A percentile compares a stretch with the other conserved stretches of the same genome.
Conservation (phyloP, 2,888 invertebrate genomes). For the Trichogramma dendrolimi region DNA sequence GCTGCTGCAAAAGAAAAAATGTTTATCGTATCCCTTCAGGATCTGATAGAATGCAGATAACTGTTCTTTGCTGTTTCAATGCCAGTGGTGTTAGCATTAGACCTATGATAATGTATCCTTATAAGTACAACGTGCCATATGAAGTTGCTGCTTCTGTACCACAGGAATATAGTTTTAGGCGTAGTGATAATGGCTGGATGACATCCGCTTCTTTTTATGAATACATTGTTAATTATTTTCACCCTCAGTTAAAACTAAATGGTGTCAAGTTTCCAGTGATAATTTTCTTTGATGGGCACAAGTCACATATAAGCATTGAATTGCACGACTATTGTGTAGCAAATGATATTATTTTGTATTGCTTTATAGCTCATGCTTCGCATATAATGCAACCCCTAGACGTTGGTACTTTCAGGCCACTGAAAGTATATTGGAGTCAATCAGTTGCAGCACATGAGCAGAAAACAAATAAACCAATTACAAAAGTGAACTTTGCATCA, state of each 20-base stretch:
- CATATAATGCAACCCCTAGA: background rate
- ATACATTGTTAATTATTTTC: background rate
- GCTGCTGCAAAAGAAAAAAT: background rate
- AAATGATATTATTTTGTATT: background rate
- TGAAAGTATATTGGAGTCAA: background rate
- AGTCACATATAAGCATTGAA: too few relatives aligned
- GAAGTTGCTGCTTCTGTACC: background rate
- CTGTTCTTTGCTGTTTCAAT: background rate
- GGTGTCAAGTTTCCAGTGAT: background rate
- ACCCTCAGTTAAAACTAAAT: background rate
- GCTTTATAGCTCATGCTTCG: background rate
- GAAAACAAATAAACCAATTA: too few relatives aligned
- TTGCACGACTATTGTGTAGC: background rate
- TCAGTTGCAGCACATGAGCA: too few relatives aligned
- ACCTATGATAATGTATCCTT: background rate
- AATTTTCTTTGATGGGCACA: background rate
- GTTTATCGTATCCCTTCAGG: background rate
- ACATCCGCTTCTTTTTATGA: background rate
- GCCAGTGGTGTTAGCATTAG: background rate
- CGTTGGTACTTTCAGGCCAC: background rate
- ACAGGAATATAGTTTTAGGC: background rate
- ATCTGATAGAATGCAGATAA: background rate
- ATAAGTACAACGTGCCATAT: background rate
- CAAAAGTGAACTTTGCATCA: too few relatives aligned
- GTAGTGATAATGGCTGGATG: background rate